A percentile compares a stretch with the other conserved stretches of the same genome.
phyloP scores from a whole-genome alignment of 2,113 vertebrate genomes.

The Cyprinodon brontotheroides region DNA sequence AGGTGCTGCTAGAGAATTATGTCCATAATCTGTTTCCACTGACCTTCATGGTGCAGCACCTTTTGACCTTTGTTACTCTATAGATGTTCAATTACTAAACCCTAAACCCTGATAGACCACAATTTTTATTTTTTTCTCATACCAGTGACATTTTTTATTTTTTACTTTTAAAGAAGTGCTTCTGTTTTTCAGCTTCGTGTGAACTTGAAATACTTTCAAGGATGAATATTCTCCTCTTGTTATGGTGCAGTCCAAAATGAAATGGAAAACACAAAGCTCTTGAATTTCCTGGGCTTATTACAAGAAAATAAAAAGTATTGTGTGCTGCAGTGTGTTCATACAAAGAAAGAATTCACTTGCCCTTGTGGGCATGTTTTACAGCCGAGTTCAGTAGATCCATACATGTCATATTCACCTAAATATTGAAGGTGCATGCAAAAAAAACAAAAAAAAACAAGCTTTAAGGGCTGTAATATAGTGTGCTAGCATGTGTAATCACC shows the following conservation, averaged over 20 bases:
- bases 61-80: not conserved
- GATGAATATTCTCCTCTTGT: slow-evolving; percentile 4
- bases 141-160: not conserved
- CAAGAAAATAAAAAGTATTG: slow-evolving; percentile 11
- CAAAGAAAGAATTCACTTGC: slow-evolving; percentile 33
- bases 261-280: slow-evolving; percentile 8
- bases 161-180: not conserved
- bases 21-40: not conserved
- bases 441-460: slow-evolving; percentile 57
- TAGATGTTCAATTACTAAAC: slow-evolving; percentile 1
- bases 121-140: not conserved
- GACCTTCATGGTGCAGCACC: not conserved
- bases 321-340: slow-evolving; percentile 29
- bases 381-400: slow-evolving; percentile 3
- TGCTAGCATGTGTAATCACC: slow-evolving; percentile 82
- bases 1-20: not conserved
- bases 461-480: slow-evolving; percentile 71
- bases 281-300: slow-evolving; percentile 16
- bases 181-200: not conserved
- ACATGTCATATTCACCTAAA: slow-evolving; percentile 45
- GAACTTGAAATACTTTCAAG: slow-evolving; percentile 8
- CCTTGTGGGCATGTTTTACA: slow-evolving; percentile 28
- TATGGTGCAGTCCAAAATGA: slow-evolving; percentile 12
- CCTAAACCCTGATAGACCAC: not conserved
- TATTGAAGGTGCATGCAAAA: slow-evolving; percentile 62